Conservation (phyloP, 2,113 vertebrate species). For the Chamaetylas fuelleborni region DNA sequence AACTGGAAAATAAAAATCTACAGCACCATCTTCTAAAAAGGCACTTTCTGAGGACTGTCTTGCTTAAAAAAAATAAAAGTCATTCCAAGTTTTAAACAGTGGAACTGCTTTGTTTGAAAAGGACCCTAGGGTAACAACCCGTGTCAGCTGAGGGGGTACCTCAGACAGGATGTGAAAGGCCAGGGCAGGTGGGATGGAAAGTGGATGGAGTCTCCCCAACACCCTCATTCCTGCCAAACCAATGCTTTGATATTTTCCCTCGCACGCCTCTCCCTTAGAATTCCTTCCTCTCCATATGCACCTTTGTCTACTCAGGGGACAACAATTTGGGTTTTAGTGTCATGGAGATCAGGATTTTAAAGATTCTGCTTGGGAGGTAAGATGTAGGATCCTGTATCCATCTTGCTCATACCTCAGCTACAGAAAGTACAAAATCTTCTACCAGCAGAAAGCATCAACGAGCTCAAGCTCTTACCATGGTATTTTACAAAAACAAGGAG, state of each 20-base stretch:
- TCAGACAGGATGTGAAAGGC: conserved; percentile 12
- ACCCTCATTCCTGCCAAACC: not conserved
- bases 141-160: conserved; percentile 13
- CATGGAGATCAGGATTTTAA: conserved; percentile 3
- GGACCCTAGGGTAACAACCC: not conserved
- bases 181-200: not conserved
- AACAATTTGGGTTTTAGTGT: conserved; percentile 1
- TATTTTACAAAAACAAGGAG: not conserved
- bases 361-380: not conserved
- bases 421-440: conserved; percentile 23
- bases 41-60: conserved; percentile 93
- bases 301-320: conserved; percentile 23
- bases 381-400: not conserved
- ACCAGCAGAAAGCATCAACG: not conserved
- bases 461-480: conserved; percentile 6
- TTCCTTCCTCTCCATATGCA: not conserved
- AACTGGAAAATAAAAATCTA: conserved; percentile 82
- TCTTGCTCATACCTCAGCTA: not conserved
- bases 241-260: not conserved
- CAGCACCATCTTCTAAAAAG: conserved; percentile 97
- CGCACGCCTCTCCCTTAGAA: not conserved
- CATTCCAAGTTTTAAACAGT: conserved; percentile 41
- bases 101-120: conserved; percentile 47
- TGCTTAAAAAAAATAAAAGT: conserved; percentile 60
- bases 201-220: not conserved